Base-by-base conservation (phyloP, 1,140 invertebrate species). In the Belonocnema kinseyi region DNA sequence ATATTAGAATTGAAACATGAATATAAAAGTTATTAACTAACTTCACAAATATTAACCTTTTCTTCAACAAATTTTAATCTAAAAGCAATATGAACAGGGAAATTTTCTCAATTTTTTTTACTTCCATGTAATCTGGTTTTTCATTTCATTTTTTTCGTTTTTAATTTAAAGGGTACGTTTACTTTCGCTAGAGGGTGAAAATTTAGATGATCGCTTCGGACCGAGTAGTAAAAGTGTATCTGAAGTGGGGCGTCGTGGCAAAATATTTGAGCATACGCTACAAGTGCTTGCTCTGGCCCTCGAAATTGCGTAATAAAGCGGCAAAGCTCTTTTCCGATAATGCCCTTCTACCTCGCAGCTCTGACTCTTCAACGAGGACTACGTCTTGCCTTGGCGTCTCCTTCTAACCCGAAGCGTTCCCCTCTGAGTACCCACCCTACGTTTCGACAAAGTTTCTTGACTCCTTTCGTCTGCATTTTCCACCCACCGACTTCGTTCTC, bases 271-370 rank as follows among this genome's bases (percentile, higher is more conserved):
- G 61, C 61, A 66, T 66, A 66, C 61, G 61, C 61, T 66, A 66
- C 61, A 66, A 40, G 46, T 66, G 14, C 40, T 66, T 66, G 61
- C 14, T 66, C 61, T 66, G 61, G 75, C 51, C 74, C 75, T 80
- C 80, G 75, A 80, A 76, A 80, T 74, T 58, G 72, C 75, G 81
- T 85, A 84, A 84, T 85, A 85, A 85, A 85, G 75, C 79, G 80
- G 74, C 76, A 79, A 73, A 82, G 76, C 79, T 80, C 75, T 85
- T 81, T 80, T 79, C 72, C 85, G 77, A 79, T 85, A 82, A 83
- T 78, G 58, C 76, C 72, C 71, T 77, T 75, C 73, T 54, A 8
- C 33, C 26, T 26, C 26, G 26, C 14, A 40, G 12, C 61, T 66
- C 61, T 66, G 21, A 33, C 61, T 66, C 33, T 66, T 66, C 61